Base-by-base conservation (phyloP, 1,140 invertebrate species). In the Diabrotica virgifera region DNA sequence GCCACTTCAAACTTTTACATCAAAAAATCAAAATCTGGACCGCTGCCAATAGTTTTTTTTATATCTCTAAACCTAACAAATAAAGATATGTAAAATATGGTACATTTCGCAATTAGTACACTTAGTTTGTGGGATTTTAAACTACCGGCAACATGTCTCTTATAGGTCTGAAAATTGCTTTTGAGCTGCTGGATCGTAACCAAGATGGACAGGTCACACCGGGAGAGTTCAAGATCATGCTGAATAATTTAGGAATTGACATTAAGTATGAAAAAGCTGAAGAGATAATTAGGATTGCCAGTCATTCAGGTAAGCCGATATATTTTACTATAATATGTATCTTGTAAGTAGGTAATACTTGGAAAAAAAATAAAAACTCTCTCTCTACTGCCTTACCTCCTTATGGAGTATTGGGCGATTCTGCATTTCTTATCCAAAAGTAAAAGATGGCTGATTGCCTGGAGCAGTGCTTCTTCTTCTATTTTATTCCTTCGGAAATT, bases 171-270 rank as follows among this genome's bases (percentile, higher is more conserved):
- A 83, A 87, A 69, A 89, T 86, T 71, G 89, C 89, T 51, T 91
- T 91, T 77, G 85, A 84, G 36, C 81, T 91, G 61, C 77, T 91
- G 77, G 89, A 91, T 74, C 82, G 85, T 65, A 89, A 91, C 79
- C 84, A 85, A 73, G 89, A 91, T 80, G 89, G 89, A 8, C 82
- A 85, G 72, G 84, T 91, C 50, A 90, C 86, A 37, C 84, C 87
- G 6, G 84, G 83, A 37, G 89, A 91, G 76, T 78, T 91, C 69
- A 89, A 90, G 77, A 84, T 84, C 74, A 91, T 91, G 89, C 81
- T 91, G 52, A 84, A 85, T 63, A 89, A 87, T 76, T 82, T 91
- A 63, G 89, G 89, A 68, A 90, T 91, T 66, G 82, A 86, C 71
- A 83, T 90, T 71, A 84, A 85, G 69, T 87, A 89, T 70, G 86